A percentile compares a stretch with the other conserved stretches of the same genome.
phyloP scores from a whole-genome alignment of 2,113 vertebrate species.

The Leptobrachium leishanense region DNA sequence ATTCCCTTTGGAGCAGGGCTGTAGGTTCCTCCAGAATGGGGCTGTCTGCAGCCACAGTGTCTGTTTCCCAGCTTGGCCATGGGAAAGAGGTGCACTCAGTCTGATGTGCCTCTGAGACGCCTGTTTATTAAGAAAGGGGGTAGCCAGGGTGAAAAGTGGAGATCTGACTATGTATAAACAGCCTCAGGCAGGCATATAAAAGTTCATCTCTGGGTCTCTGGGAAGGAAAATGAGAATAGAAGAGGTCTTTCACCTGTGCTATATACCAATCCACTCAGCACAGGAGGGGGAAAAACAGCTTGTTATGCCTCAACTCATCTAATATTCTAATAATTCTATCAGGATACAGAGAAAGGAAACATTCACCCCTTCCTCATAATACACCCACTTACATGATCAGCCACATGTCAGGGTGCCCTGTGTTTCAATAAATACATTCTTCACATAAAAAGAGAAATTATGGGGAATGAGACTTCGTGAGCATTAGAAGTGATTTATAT shows the following conservation, averaged over 20 bases:
- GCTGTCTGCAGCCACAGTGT: neutral
- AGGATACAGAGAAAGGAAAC: neutral
- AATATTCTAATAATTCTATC: neutral
- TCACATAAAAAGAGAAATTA: too few relatives aligned
- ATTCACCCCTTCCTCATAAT: neutral
- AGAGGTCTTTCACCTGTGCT: constrained; percentile 64
- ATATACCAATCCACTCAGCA: constrained; percentile 51
- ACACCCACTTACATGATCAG: too few relatives aligned
- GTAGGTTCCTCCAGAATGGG: neutral
- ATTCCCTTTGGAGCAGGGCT: too few relatives aligned
- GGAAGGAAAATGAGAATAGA: constrained; percentile 66
- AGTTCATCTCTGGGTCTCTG: constrained; percentile 81
- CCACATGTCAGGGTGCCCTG: too few relatives aligned
- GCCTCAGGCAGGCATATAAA: constrained; percentile 70
- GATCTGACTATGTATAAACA: constrained; percentile 72
- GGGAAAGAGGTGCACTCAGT: constrained; percentile 36
- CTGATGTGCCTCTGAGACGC: constrained; percentile 26
- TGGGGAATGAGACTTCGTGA: too few relatives aligned
- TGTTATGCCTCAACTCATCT: neutral
- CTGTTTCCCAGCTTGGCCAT: too few relatives aligned
- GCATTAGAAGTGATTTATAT: too few relatives aligned
- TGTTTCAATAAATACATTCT: too few relatives aligned
- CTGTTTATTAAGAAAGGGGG: constrained; percentile 57
- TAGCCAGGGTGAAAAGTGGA: constrained; percentile 65
- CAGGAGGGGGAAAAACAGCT: neutral